These are phyloP conservation scores for Yoshiicerus persimilis DNA, from an alignment of 1,140 invertebrate species.

Conservation along the genomic window DNA sequence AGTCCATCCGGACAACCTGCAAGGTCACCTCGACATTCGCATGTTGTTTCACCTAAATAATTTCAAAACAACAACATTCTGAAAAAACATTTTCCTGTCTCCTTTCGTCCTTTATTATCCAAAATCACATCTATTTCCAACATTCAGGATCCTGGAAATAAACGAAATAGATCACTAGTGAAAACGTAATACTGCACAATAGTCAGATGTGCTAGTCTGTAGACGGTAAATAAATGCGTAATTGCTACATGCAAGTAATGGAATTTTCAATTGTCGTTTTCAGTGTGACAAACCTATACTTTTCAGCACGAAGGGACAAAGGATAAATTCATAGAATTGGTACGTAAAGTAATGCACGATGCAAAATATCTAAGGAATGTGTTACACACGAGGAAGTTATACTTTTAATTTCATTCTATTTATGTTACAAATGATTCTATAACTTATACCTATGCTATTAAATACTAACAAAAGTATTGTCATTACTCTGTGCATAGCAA, in stretches of 20 bases:
- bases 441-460: too few relatives aligned
- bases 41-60: not conserved
- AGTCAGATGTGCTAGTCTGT: not conserved
- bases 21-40: not conserved
- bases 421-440: not conserved
- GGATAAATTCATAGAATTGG: too few relatives aligned
- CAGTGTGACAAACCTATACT: not conserved
- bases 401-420: not conserved
- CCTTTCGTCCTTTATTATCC: not conserved
- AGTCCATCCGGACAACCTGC: not conserved
- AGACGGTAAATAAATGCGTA: not conserved
- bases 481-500: too few relatives aligned
- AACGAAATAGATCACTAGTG: not conserved
- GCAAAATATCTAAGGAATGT: not conserved
- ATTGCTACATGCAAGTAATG: not conserved
- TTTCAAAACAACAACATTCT: not conserved
- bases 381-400: not conserved
- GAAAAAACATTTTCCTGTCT: not conserved
- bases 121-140: not conserved
- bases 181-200: not conserved
- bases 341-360: too few relatives aligned
- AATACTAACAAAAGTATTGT: too few relatives aligned
- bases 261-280: not conserved
- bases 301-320: not conserved
- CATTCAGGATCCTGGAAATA: not conserved